Percentiles rank a stretch among this genome's conserved stretches.
Evolutionary conservation across 1,140 invertebrate species (phyloP).

Genomic region (Bombus cullumanus): DNA sequence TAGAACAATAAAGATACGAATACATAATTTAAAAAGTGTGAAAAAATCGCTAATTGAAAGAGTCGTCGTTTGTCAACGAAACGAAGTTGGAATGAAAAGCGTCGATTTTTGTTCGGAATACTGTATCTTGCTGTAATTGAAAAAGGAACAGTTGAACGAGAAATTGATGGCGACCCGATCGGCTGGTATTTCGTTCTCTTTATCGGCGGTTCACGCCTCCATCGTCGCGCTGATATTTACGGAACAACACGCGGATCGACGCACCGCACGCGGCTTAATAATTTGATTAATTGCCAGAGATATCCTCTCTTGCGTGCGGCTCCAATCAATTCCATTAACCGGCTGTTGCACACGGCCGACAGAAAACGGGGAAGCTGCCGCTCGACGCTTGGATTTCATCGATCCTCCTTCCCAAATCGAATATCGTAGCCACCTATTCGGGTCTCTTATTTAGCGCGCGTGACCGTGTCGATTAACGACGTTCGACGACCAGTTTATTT

Average conservation of each 20-base stretch:
- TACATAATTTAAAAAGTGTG: too few relatives aligned
- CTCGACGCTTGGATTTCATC: slow-evolving; percentile 23
- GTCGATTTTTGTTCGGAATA: too few relatives aligned
- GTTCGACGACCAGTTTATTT: slow-evolving; percentile 7
- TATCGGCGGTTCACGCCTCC: slow-evolving; percentile 37
- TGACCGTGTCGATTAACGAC: slow-evolving; percentile 13
- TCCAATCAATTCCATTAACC: slow-evolving; percentile 45
- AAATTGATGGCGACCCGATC: not conserved
- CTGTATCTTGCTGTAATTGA: too few relatives aligned
- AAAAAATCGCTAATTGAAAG: too few relatives aligned
- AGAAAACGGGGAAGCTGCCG: slow-evolving; percentile 18
- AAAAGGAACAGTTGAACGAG: not conserved
- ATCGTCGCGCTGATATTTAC: slow-evolving; percentile 50
- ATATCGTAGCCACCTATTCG: slow-evolving; percentile 17
- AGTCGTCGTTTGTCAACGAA: too few relatives aligned
- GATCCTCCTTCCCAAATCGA: slow-evolving; percentile 15
- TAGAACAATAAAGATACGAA: too few relatives aligned
- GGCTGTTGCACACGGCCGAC: slow-evolving; percentile 10
- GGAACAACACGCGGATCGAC: slow-evolving; percentile 44
- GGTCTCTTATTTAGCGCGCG: not conserved
- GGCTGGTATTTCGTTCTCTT: not conserved
- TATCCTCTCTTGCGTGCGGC: slow-evolving; percentile 20
- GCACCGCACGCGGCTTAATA: slow-evolving; percentile 56
- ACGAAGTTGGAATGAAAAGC: too few relatives aligned
- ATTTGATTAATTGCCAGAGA: slow-evolving; percentile 64